phyloP scores from a whole-genome alignment of 1,140 invertebrate species.

The Drosophila willistoni region DNA sequence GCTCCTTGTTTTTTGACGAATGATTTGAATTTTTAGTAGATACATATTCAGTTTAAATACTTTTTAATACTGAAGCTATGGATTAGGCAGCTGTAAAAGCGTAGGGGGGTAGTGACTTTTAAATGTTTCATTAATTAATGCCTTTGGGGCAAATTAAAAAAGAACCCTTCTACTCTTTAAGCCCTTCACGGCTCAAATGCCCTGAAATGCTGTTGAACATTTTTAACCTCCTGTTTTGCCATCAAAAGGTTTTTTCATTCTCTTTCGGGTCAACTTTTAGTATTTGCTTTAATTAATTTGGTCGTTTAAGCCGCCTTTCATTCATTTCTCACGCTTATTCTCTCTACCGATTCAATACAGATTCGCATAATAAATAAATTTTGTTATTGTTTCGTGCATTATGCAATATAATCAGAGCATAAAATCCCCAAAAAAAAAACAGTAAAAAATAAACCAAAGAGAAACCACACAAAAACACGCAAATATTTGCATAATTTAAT shows the following conservation, averaged over 20 bases:
- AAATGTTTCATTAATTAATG: not conserved
- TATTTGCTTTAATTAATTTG: no score
- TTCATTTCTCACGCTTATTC: slow-evolving; percentile 1
- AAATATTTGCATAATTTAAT: slow-evolving; percentile 62
- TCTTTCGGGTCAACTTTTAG: no score
- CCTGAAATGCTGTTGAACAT: no score
- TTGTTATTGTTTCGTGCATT: slow-evolving; percentile 37
- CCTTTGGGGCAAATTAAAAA: not conserved
- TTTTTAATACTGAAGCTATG: no score
- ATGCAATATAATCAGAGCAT: slow-evolving; percentile 54
- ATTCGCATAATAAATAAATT: slow-evolving; percentile 12
- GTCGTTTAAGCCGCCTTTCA: no score
- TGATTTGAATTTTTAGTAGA: no score
- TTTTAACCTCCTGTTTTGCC: not conserved
- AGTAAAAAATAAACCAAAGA: not conserved
- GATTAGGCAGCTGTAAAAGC: no score
- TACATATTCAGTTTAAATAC: no score
- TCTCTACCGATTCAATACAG: no score
- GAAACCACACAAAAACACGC: slow-evolving; percentile 44
- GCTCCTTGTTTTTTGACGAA: no score
- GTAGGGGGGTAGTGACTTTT: not conserved
- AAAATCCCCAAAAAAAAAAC: slow-evolving; percentile 15
- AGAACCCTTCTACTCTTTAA: no score
- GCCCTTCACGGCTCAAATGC: no score
- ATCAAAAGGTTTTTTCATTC: not conserved